Base-by-base conservation (phyloP, 2,113 vertebrate genomes). In the Serinus canaria region DNA sequence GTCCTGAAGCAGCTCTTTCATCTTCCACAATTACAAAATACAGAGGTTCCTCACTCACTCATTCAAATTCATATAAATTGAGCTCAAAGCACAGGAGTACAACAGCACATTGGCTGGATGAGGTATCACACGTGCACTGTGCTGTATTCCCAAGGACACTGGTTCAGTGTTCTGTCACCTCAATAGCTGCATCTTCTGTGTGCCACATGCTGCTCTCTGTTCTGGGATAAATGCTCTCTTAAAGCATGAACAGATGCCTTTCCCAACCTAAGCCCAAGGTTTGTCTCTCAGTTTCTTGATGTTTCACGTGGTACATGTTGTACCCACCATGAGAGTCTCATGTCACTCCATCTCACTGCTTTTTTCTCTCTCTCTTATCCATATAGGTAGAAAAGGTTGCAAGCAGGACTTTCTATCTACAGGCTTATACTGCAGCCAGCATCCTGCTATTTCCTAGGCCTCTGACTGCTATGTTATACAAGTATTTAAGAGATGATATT, bases 31-130 rank as follows among this genome's bases (percentile, higher is more conserved):
- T 69, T 60, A 53, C n/a, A 73, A 69, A 86, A 69, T 27, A 47
- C 10, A 63, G 66, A 55, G 47, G 35, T 78, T 91, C 15, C 30
- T 53, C 49, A n/a, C 33, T 75, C 67, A 35, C n/a, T 76, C 6
- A 7, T 46, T 55, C 19, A 14, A 12, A 35, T 69, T 46, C 9
- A 0, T n/a, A 6, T 24, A 14, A 67, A 59, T 2, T 41, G 56
- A 58, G 64, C 62, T 44, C 3, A 4, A 72, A 88, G 44, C 62
- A 43, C 3, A 1, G 7, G 24, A 16, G 27, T 15, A 15, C 10
- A 25, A 33, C 59, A 50, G 50, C 1, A 1, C 12, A n/a, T 41
- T 4, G 5, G 31, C 59, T 55, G 17, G 10, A 1, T 0, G 1
- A 56, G 41, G 24, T 35, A 1, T 24, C 50, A 13, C 33, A 8